Evolutionary conservation across 2,113 vertebrate genomes (phyloP).

Genomic region (Tretioscincus oriximinensis): DNA sequence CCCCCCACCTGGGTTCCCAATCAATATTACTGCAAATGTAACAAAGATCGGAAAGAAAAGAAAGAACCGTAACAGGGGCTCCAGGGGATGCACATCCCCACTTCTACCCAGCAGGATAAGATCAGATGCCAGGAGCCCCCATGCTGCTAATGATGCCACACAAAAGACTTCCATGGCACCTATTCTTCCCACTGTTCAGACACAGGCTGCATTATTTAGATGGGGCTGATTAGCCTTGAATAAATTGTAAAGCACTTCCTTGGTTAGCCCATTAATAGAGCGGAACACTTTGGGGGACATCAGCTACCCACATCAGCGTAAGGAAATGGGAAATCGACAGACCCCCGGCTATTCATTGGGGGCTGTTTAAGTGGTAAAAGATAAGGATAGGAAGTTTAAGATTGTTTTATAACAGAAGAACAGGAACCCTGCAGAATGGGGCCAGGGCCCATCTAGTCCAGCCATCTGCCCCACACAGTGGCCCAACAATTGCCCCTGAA

Average conservation of each 20-base stretch:
- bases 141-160: conserved; percentile 26
- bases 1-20: neutral
- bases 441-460: too few relatives aligned
- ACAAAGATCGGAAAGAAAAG: neutral
- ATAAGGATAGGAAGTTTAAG: too few relatives aligned
- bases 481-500: too few relatives aligned
- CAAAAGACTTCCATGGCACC: neutral
- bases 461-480: too few relatives aligned
- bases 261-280: neutral
- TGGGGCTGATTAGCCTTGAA: neutral
- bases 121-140: conserved; percentile 31
- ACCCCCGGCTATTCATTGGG: too few relatives aligned
- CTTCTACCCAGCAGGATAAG: neutral
- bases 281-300: neutral
- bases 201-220: neutral
- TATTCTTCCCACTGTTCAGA: neutral
- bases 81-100: neutral
- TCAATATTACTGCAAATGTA: neutral
- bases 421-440: too few relatives aligned
- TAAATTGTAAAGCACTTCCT: neutral
- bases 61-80: neutral
- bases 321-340: too few relatives aligned
- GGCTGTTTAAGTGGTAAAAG: too few relatives aligned
- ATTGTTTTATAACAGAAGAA: too few relatives aligned
- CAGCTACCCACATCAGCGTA: too few relatives aligned